Evolutionary conservation across 2,888 invertebrate genomes (phyloP).

Genomic region (Nasonovia ribisnigri): DNA sequence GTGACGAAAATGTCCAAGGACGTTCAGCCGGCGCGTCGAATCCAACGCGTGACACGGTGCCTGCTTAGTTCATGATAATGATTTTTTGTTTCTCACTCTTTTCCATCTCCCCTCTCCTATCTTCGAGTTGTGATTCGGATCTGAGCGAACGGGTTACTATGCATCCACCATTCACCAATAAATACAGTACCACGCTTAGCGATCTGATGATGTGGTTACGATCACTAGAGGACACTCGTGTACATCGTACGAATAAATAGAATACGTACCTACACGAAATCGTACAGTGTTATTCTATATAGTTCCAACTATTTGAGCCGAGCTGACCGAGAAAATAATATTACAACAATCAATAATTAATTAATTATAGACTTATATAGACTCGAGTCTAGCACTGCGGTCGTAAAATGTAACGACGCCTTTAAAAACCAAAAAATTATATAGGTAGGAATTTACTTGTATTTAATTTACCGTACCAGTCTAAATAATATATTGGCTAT

Average conservation of each 20-base stretch:
- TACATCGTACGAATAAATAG: background rate
- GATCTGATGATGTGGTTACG: background rate
- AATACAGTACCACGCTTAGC: background rate
- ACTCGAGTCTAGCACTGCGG: background rate
- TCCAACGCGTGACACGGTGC: constrained; percentile 35
- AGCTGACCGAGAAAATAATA: background rate
- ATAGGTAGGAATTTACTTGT: no score
- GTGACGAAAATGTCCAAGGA: constrained; percentile 39
- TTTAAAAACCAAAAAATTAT: background rate
- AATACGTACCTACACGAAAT: background rate
- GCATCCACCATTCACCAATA: background rate
- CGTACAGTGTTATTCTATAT: background rate
- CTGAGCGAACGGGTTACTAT: background rate
- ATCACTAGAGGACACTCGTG: background rate
- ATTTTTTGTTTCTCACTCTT: background rate
- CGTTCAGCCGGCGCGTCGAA: constrained; percentile 11
- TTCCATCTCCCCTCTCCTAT: background rate
- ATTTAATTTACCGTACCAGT: background rate
- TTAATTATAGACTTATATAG: no score
- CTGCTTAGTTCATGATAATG: constrained; percentile 28
- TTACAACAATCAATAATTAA: background rate
- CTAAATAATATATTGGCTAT: no score
- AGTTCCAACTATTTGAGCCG: background rate
- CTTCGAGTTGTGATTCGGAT: background rate
- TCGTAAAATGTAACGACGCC: background rate